These are phyloP conservation scores for Channa argus DNA, from an alignment of 2,113 vertebrate species.

Conservation along the genomic window DNA sequence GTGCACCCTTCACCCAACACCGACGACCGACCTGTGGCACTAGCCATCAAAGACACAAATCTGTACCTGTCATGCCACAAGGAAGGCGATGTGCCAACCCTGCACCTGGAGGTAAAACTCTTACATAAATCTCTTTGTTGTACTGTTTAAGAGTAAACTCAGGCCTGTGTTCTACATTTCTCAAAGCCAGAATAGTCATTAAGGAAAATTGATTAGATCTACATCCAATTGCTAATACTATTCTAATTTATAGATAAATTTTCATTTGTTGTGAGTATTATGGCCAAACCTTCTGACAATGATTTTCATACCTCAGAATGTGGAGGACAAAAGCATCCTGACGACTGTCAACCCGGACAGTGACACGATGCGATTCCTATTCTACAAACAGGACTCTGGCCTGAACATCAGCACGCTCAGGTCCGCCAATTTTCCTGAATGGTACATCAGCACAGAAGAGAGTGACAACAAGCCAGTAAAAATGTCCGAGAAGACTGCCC, in stretches of 20 bases:
- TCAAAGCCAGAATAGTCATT: neutral
- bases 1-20: neutral
- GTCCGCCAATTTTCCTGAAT: conserved; percentile 64
- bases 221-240: too few species aligned
- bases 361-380: conserved; percentile 71
- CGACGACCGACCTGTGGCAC: conserved; percentile 54
- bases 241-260: neutral
- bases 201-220: neutral
- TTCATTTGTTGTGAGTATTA: neutral
- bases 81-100: conserved; percentile 23
- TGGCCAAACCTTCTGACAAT: neutral
- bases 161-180: neutral
- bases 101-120: conserved; percentile 76
- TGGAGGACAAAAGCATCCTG: conserved; percentile 45
- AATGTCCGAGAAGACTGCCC: conserved; percentile 47
- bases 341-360: conserved; percentile 2
- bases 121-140: neutral
- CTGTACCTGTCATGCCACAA: conserved; percentile 72
- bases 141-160: neutral
- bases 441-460: conserved; percentile 77
- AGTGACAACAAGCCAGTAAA: conserved; percentile 44
- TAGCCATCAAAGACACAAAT: conserved; percentile 69
- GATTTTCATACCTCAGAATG: conserved; percentile 37
- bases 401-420: conserved; percentile 64
- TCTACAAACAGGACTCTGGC: conserved; percentile 65